phyloP scores from a whole-genome alignment of 2,888 invertebrate species.

The Galerucella nymphaeae region DNA sequence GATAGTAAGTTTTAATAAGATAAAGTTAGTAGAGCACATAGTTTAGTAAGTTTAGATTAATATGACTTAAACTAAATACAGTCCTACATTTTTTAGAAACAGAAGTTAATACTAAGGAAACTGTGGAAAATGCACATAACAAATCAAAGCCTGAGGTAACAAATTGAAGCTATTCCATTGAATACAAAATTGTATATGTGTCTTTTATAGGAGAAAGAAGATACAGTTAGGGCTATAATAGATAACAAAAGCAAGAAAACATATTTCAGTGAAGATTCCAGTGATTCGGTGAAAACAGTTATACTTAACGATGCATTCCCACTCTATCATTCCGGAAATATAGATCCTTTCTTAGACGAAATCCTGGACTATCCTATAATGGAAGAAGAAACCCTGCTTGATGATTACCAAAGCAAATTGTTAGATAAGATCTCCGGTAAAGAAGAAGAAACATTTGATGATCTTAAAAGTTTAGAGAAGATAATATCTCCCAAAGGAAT shows the following conservation, averaged over 20 bases:
- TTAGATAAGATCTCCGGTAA: constrained; percentile 50
- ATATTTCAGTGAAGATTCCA: constrained; percentile 51
- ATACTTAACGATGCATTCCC: constrained; percentile 41
- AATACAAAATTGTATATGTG: neutral
- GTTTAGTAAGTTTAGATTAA: no score
- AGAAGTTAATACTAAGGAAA: neutral
- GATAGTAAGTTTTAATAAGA: neutral
- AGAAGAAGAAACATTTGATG: constrained; percentile 35
- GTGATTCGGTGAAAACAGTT: constrained; percentile 53
- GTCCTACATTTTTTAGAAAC: neutral
- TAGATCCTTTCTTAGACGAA: constrained; percentile 23
- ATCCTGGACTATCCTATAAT: constrained; percentile 39
- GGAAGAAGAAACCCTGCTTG: constrained; percentile 47
- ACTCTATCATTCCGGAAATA: constrained; percentile 4
- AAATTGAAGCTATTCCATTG: neutral
- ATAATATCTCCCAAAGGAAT: constrained; percentile 28
- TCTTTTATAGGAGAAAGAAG: constrained; percentile 1
- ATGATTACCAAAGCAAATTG: constrained; percentile 49
- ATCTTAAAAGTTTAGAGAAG: constrained; percentile 18
- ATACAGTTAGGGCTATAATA: neutral
- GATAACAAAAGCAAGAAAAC: constrained; percentile 22
- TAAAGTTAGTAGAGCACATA: no score
- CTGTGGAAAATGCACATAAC: neutral
- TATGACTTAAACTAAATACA: neutral
- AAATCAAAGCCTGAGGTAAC: neutral